A percentile compares a stretch with the other conserved stretches of the same genome.
Conservation (phyloP, 1,140 invertebrate species). For the Tribolium madens region DNA sequence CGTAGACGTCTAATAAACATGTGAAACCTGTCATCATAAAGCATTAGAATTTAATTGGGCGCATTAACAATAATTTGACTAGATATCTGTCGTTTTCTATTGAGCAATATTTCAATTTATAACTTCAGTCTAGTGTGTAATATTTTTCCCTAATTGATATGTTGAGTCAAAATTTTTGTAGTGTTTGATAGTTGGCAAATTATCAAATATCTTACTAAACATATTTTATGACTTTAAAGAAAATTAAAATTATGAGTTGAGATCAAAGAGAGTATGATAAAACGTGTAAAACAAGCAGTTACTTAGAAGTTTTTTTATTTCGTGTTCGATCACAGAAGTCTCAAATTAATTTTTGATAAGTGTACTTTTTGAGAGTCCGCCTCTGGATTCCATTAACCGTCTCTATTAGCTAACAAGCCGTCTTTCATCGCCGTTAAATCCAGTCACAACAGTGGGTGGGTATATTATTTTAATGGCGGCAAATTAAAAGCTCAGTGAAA, state of each 20-base stretch:
- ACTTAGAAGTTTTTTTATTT: background rate
- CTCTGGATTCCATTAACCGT: conserved; percentile 3
- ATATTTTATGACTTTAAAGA: background rate
- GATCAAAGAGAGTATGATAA: background rate
- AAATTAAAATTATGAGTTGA: background rate
- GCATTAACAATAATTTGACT: background rate
- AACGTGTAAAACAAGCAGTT: background rate
- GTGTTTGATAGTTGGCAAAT: background rate
- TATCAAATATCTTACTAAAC: background rate
- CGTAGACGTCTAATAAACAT: background rate
- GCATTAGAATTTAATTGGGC: background rate
- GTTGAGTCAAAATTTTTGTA: background rate
- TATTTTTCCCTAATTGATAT: background rate
- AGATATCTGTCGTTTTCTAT: background rate
- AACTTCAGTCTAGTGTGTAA: background rate
- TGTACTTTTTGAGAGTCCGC: background rate
- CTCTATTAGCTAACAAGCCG: conserved; percentile 27
- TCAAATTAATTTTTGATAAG: background rate
- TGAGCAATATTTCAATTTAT: background rate
- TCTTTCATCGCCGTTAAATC: conserved; percentile 24
- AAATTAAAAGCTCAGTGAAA: conserved; percentile 35
- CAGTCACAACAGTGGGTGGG: conserved; percentile 33
- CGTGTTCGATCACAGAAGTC: too few species aligned
- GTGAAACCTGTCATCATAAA: background rate
- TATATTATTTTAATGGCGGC: conserved; percentile 27